Evolutionary conservation across 2,797 vertebrate species (phyloP), one percentile per base, ranked within the genome.

Genomic region (Ptychobarbus kaznakovi): DNA sequence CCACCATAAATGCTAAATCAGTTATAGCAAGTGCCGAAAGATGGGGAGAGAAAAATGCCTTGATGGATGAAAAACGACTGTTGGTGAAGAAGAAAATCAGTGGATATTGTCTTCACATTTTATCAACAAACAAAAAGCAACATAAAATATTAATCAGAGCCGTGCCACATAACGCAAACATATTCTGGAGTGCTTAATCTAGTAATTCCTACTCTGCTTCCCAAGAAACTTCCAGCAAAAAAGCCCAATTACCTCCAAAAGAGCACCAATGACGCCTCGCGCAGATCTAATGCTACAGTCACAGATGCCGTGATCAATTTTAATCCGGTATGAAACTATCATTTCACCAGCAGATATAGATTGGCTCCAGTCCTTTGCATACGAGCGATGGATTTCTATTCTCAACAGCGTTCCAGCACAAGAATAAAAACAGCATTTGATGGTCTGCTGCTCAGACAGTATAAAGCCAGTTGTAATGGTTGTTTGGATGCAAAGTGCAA

Each of bases 341-440:
- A 96, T 96, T 96, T 97, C 95, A 96, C 94, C 94, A 96, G 94
- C 95, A 96, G 96, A 96, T 96, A 96, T 95, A 96, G 95, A 96
- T 92, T 94, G 94, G 93, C 94, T 49, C 95, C 94, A 94, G 95
- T 94, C 93, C 94, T 95, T 96, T 95, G 96, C 95, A 96, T 89
- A 86, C 95, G 94, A 95, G 95, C 96, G 95, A 95, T 95, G 96
- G 96, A 95, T 96, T 96, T 94, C 94, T 94, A 93, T 94, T 94
- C 94, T 96, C 95, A 93, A 96, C 96, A 96, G 93, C 91, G 92
- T 91, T 93, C 92, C 93, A 90, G 94, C 93, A 87, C 94, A 94
- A 95, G 93, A 93, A 92, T 94, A 95, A 95, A 96, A 95, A 94
- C 95, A 95, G 94, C 93, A 95, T 95, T 95, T 95, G 96, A 96